A percentile compares a stretch with the other conserved stretches of the same genome.
phyloP scores from a whole-genome alignment of 2,113 vertebrate genomes.

The Taurulus bubalis region DNA sequence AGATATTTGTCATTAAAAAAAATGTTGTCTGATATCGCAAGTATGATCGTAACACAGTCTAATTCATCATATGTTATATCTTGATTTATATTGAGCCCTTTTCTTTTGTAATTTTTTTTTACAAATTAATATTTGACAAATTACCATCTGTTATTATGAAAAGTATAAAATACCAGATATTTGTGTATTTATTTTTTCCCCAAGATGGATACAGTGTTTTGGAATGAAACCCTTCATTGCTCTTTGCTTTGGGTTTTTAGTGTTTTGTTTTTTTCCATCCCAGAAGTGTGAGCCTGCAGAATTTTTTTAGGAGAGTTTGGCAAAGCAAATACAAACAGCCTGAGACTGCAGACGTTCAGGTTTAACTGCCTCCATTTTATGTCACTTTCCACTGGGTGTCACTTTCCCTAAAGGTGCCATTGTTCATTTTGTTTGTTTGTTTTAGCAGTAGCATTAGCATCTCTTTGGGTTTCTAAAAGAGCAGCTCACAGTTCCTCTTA shows the following conservation, averaged over 20 bases:
- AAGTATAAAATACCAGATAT: not conserved
- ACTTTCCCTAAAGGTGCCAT: conserved; percentile 49
- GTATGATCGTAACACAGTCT: conserved; percentile 50
- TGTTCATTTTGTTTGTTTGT: conserved; percentile 25
- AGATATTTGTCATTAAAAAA: conserved; percentile 24
- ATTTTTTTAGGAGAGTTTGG: conserved; percentile 22
- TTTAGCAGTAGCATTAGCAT: conserved; percentile 11
- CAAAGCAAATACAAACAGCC: conserved; percentile 53
- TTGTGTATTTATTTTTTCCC: not conserved
- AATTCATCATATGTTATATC: conserved; percentile 31
- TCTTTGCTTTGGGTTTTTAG: not conserved
- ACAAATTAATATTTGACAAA: conserved; percentile 34
- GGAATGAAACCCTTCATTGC: conserved; percentile 79
- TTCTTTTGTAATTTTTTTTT: conserved; percentile 8
- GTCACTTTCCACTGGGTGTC: conserved; percentile 63
- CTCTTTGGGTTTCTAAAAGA: conserved; percentile 17
- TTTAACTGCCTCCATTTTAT: conserved; percentile 52
- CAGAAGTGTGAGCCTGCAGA: conserved; percentile 67
- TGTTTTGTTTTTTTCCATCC: conserved; percentile 49
- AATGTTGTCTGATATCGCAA: conserved; percentile 29
- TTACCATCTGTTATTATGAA: not conserved
- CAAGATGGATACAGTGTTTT: conserved; percentile 40
- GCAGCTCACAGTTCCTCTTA: conserved; percentile 61
- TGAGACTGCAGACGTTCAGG: conserved; percentile 62
- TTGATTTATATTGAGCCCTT: conserved; percentile 33